Base-by-base conservation (phyloP, 1,140 invertebrate species). In the Drosophila tani region DNA sequence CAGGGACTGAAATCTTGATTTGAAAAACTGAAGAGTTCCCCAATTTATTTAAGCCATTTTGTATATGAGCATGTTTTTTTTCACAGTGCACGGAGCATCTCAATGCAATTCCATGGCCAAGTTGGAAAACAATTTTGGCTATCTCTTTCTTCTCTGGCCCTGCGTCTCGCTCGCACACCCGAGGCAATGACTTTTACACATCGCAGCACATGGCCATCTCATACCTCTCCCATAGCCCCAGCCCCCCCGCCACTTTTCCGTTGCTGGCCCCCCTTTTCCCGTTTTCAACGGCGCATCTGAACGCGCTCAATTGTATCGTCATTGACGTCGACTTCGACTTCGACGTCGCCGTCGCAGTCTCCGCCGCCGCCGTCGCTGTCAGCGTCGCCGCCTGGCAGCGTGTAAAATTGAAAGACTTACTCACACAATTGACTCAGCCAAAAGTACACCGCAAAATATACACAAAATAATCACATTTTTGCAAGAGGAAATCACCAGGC, bases 141-240 rank as follows among this genome's bases (percentile, higher is more conserved):
- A 40, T 70, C 66, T 73, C 46, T 17, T 38, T 71, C 27, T 24
- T 9, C 32, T 7, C 46, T 15, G 14, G 17, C 50, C 56, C 29
- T 63, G 8, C 40, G 40, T 29, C 57, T 51, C 38, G 35, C 51
- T 50, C 45, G 27, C 21, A 19, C 11, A 29, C 45, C 56, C 64
- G 62, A 87, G 84, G 84, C 83, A 87, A 75, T 87, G 84, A 87
- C 83, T 87, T 88, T 87, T 87, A 88, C 83, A 87, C 83, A 88
- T 87, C 84, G 83, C 80, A 85, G 77, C 82, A 84, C 82, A 84
- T 87, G 84, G 80, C 79, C 74, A 79, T 71, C 65, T 77, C 60
- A 45, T 68, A 77, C 71, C 75, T 67, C 59, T 56, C 11, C 19
- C 49, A 38, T 2, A 19, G n/a, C 9, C 69, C 27, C 45, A 62